Evolutionary conservation across 2,113 vertebrate species (phyloP).

Genomic region (Alaudala cheleensis): DNA sequence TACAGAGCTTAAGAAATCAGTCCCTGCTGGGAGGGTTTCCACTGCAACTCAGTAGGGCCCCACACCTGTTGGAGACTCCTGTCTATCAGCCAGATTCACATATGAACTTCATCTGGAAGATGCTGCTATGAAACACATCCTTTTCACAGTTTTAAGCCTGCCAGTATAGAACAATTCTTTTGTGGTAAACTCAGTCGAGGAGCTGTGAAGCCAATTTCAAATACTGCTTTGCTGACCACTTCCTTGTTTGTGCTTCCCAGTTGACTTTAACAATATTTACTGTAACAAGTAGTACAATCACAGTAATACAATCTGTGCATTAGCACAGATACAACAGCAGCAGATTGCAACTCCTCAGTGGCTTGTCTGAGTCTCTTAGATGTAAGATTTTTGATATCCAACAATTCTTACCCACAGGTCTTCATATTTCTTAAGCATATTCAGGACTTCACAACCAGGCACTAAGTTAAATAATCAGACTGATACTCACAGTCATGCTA

Average conservation of each 20-base stretch:
- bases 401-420: not conserved
- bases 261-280: not conserved
- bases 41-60: not conserved
- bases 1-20: not conserved
- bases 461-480: not conserved
- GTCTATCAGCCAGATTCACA: not conserved
- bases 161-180: not conserved
- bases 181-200: not conserved
- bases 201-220: not conserved
- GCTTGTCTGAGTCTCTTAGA: not conserved
- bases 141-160: not conserved
- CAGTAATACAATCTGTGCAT: not conserved
- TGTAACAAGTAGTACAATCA: not conserved
- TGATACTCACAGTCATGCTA: not conserved
- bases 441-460: not conserved
- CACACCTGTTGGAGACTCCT: not conserved
- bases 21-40: not conserved
- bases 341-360: not conserved
- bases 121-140: not conserved
- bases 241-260: not conserved
- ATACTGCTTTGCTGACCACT: not conserved
- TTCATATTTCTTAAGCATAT: not conserved
- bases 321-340: not conserved
- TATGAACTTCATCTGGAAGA: not conserved
- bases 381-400: not conserved